phyloP scores from a whole-genome alignment of 30 jellyfish, hydroid and myxozoan species.

The Phacellophora camtschatica region DNA sequence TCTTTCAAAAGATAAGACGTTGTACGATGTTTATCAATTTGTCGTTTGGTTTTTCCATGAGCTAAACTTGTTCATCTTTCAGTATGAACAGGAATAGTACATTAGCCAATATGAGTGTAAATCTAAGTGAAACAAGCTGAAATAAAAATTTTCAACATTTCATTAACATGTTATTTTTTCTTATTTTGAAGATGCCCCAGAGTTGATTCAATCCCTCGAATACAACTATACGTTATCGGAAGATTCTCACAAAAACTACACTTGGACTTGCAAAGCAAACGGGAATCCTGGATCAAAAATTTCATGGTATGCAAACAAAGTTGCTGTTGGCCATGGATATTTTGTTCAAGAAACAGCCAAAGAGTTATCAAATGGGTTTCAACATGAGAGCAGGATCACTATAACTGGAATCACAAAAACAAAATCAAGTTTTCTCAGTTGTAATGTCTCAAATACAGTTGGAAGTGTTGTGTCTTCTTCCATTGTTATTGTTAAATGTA shows the following conservation, averaged over 20 bases:
- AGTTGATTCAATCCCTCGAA: background rate
- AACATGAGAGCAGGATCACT: slow-evolving; percentile 32
- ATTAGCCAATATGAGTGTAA: too few relatives aligned
- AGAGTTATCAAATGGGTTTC: background rate
- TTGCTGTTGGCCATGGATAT: background rate
- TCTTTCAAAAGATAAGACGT: too few relatives aligned
- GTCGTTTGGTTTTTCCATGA: too few relatives aligned
- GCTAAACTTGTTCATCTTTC: too few relatives aligned
- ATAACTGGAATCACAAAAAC: slow-evolving; percentile 22
- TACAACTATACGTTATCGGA: slow-evolving; percentile 36
- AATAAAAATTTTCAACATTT: too few relatives aligned
- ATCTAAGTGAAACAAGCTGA: too few relatives aligned
- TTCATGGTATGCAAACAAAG: slow-evolving; percentile 42
- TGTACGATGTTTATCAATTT: too few relatives aligned
- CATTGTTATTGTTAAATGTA: slow-evolving; percentile 19
- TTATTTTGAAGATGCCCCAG: slow-evolving; percentile 23
- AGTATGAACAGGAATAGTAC: too few relatives aligned
- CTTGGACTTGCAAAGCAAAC: slow-evolving; percentile 48
- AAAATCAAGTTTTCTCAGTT: slow-evolving; percentile 22
- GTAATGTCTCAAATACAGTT: slow-evolving; percentile 35
- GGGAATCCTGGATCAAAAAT: slow-evolving; percentile 49
- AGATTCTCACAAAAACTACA: background rate
- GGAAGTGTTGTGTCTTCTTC: slow-evolving; percentile 15
- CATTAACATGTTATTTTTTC: too few relatives aligned
- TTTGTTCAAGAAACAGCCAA: background rate